phyloP scores from a whole-genome alignment of 2,797 vertebrate genomes.

The Hyperoplus immaculatus region DNA sequence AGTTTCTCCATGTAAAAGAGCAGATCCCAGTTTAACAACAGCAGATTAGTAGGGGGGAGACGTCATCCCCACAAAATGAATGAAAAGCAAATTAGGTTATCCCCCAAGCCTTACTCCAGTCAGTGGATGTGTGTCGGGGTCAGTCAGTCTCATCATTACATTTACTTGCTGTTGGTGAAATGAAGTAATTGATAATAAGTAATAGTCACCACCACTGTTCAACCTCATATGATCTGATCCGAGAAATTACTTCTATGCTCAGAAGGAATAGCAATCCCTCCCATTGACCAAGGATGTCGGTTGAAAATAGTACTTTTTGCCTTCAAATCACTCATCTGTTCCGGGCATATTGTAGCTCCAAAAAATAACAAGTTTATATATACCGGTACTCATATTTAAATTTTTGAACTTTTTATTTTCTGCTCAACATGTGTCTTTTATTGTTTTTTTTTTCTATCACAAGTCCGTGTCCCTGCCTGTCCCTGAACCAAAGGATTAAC shows the following conservation, averaged over 20 bases:
- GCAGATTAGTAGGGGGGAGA: conserved; percentile 68
- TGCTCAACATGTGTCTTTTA: background rate
- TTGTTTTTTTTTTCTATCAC: background rate
- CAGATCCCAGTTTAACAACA: conserved; percentile 41
- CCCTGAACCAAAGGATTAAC: conserved; percentile 40
- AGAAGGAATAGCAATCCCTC: background rate
- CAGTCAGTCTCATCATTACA: conserved; percentile 19
- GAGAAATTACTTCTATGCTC: background rate
- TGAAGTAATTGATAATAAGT: background rate
- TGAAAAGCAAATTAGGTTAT: conserved; percentile 58
- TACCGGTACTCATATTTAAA: background rate
- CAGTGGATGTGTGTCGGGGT: conserved; percentile 3
- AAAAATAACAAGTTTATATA: background rate
- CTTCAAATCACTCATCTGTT: background rate
- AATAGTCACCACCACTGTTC: background rate
- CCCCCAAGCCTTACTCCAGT: background rate
- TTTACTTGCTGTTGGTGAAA: background rate
- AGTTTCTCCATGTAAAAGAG: conserved; percentile 39
- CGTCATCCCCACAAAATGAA: conserved; percentile 52
- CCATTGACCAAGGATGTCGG: background rate
- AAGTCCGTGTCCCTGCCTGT: conserved; percentile 13
- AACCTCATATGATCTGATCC: background rate
- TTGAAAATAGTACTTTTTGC: background rate
- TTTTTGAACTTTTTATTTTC: background rate
- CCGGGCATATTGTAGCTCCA: background rate